Evolutionary conservation across 2,888 invertebrate species (phyloP), one percentile per base, ranked within the genome.

Genomic region (Apotomis betuletana): DNA sequence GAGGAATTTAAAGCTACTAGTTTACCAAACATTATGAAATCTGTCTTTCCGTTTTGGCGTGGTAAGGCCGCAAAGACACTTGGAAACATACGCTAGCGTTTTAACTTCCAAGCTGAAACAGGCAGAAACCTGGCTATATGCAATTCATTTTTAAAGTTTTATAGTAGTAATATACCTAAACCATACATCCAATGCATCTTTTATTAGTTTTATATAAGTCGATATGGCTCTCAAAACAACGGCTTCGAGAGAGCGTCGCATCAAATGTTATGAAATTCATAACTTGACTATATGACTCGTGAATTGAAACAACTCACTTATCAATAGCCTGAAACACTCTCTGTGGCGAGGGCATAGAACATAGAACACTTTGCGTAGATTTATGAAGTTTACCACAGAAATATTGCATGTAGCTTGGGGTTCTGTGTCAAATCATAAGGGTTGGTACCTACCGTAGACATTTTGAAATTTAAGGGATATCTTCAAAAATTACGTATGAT

Each of bases 191-290:
- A 55, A 55, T 65, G 58, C 55, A 60, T 54, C 58, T 13, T 49
- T 70, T 54, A 61, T 65, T 70, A 54, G 60, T 27, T 60, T 54
- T 49, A 27, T 49, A 36, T 9, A 65, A 69, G 12, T 15, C 64
- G 60, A 70, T 65, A 65, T 65, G 60, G 49, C 38, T 57, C 38
- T 62, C 10, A 69, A 75, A 77, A 79, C 76, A 77, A 67, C 70
- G 64, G 60, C 62, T 73, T 73, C 72, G 76, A 75, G 75, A 69
- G 62, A 78, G 70, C 75, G 70, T 77, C 75, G 73, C 73, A 70
- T 74, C 76, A 73, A 74, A 78, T 74, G 74, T 77, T 82, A 82
- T 82, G 79, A 78, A 80, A 81, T 78, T 75, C 76, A 75, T 75
- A 77, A 81, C 74, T 73, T 70, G 73, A 69, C 41, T 51, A 51